Conservation (phyloP, 1,140 invertebrate genomes). For the Orchesella cincta region DNA sequence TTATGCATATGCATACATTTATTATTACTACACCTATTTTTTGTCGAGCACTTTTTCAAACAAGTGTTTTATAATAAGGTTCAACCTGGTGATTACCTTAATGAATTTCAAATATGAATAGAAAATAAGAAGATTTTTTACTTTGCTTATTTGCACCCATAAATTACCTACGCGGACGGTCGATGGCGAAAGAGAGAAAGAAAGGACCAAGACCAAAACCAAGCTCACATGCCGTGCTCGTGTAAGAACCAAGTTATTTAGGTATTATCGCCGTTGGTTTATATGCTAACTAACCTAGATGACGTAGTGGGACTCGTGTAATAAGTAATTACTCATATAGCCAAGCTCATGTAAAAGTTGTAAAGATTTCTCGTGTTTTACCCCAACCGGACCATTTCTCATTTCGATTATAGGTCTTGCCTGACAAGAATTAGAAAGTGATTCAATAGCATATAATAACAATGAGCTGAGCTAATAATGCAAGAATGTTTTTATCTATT, state of each 20-base stretch:
- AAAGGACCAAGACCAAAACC: neutral
- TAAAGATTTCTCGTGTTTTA: too few species aligned
- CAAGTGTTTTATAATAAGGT: constrained; percentile 3
- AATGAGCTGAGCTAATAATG: neutral
- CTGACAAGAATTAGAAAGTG: constrained; percentile 11
- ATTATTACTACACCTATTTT: neutral
- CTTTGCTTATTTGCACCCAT: neutral
- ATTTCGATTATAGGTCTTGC: neutral
- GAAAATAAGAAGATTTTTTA: too few species aligned
- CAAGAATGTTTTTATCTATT: neutral
- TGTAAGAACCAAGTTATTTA: too few species aligned
- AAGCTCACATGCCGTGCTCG: neutral
- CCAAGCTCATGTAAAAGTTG: too few species aligned
- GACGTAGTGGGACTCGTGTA: too few species aligned
- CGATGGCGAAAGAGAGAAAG: neutral
- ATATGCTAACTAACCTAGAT: too few species aligned
- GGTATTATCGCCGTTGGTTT: too few species aligned
- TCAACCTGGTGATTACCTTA: constrained; percentile 4
- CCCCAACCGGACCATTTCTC: constrained; percentile 12
- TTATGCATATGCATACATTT: neutral
- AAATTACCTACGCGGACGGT: neutral
- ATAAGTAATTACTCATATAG: too few species aligned
- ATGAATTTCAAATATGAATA: constrained; percentile 12
- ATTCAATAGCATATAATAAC: neutral
- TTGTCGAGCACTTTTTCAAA: neutral